A percentile compares a stretch with the other conserved stretches of the same genome.
phyloP scores from a whole-genome alignment of 2,113 vertebrate species.

The Pachypanchax playfairii region DNA sequence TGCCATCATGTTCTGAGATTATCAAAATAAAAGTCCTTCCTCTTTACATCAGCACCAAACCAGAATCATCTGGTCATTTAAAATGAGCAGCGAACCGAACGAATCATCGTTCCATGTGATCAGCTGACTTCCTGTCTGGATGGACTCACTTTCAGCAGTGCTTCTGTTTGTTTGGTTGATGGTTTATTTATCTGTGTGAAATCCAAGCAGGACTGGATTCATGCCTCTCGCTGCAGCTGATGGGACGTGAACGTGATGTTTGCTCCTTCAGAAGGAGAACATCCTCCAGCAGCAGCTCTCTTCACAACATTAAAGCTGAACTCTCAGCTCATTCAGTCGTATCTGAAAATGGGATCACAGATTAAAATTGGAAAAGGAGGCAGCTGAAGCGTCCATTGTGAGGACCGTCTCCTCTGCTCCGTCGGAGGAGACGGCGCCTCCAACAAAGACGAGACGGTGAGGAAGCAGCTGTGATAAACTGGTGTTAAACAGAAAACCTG shows the following conservation, averaged over 20 bases:
- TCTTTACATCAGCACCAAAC: too few relatives aligned
- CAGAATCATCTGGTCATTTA: too few relatives aligned
- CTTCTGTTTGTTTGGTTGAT: too few relatives aligned
- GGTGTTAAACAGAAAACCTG: slow-evolving; percentile 73
- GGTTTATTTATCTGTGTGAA: too few relatives aligned
- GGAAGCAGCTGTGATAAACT: slow-evolving; percentile 58
- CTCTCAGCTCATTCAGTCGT: slow-evolving; percentile 33
- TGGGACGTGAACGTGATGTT: neutral
- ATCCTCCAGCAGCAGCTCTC: slow-evolving; percentile 42
- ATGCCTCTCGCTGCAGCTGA: neutral
- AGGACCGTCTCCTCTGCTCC: slow-evolving; percentile 15
- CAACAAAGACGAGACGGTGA: slow-evolving; percentile 56
- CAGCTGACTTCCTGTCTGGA: too few relatives aligned
- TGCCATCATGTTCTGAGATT: too few relatives aligned
- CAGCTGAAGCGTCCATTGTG: slow-evolving; percentile 66
- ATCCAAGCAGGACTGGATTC: too few relatives aligned
- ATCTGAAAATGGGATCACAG: slow-evolving; percentile 64
- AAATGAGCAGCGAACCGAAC: too few relatives aligned
- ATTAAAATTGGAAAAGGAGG: slow-evolving; percentile 73
- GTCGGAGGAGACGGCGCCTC: slow-evolving; percentile 33
- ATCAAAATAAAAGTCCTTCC: too few relatives aligned
- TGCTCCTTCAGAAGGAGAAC: slow-evolving; percentile 15
- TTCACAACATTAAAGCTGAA: slow-evolving; percentile 48
- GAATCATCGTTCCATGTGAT: too few relatives aligned
- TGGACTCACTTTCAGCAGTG: too few relatives aligned